phyloP scores from a whole-genome alignment of 1,140 invertebrate genomes.

The Eumaeus atala region DNA sequence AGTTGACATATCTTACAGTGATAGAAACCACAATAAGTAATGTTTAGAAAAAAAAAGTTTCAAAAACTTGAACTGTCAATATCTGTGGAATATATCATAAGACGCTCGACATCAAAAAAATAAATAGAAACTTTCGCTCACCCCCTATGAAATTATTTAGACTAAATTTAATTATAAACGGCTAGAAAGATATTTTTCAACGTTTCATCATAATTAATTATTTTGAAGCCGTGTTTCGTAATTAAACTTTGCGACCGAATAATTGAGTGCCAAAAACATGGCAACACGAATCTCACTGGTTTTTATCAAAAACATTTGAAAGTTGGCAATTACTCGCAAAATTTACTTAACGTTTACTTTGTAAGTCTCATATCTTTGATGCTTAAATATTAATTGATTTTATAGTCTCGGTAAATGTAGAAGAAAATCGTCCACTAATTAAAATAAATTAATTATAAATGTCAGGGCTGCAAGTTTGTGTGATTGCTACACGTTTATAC shows the following conservation, averaged over 20 bases:
- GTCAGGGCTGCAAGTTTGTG: background rate
- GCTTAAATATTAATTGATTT: slow-evolving; percentile 56
- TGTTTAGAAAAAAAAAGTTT: too few species aligned
- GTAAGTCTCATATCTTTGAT: slow-evolving; percentile 53
- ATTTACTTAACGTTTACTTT: slow-evolving; percentile 36
- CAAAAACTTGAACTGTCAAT: too few species aligned
- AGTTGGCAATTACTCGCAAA: slow-evolving; percentile 20
- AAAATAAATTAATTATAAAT: slow-evolving; percentile 30
- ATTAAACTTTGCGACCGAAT: slow-evolving; percentile 23
- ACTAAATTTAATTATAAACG: slow-evolving; percentile 7
- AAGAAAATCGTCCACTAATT: slow-evolving; percentile 27
- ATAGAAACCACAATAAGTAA: too few species aligned
- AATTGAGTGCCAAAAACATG: slow-evolving; percentile 27
- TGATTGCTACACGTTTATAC: too few species aligned
- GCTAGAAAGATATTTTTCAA: slow-evolving; percentile 11
- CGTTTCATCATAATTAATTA: slow-evolving; percentile 16
- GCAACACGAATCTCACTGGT: slow-evolving; percentile 17
- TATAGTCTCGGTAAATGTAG: slow-evolving; percentile 38
- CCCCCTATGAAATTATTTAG: background rate
- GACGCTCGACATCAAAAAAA: too few species aligned
- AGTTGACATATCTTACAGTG: too few species aligned
- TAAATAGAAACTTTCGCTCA: too few species aligned
- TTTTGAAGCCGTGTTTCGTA: slow-evolving; percentile 13
- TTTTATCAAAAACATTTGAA: slow-evolving; percentile 29
- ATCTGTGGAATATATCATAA: too few species aligned